These are phyloP conservation scores for Onychomys leucogaster DNA, from an alignment of 2,797 vertebrate species.

Conservation along the genomic window DNA sequence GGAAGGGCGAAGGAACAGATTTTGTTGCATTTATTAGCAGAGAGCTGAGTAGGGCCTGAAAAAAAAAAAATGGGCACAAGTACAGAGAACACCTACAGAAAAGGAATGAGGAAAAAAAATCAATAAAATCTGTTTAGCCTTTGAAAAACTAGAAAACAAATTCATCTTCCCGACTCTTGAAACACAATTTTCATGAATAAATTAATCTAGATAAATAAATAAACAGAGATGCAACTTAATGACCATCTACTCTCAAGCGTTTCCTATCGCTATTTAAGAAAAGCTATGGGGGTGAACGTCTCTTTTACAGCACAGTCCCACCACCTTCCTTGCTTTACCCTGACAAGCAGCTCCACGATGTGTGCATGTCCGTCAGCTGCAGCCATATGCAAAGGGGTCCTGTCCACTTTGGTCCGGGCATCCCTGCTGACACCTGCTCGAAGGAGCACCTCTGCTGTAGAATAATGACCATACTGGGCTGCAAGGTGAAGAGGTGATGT, in stretches of 20 bases:
- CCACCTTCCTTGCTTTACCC: constrained; percentile 87
- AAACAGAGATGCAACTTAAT: not conserved
- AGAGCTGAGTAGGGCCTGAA: constrained; percentile 46
- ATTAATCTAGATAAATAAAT: not conserved
- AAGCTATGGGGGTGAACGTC: not conserved
- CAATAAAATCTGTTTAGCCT: constrained; percentile 62
- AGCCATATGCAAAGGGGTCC: constrained; percentile 96
- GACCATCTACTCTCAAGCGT: not conserved
- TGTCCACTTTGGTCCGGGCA: constrained; percentile 96
- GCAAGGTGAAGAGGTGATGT: constrained; percentile 96
- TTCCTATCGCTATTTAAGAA: not conserved
- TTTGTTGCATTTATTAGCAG: constrained; percentile 70
- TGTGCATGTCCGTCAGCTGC: constrained; percentile 93
- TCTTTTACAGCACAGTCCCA: not conserved
- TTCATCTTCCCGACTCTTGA: constrained; percentile 23
- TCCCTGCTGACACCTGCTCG: constrained; percentile 95
- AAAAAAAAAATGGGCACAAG: constrained; percentile 54
- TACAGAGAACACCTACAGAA: constrained; percentile 67
- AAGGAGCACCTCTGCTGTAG: constrained; percentile 95
- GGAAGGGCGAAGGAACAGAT: constrained; percentile 64
- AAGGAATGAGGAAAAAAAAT: constrained; percentile 67
- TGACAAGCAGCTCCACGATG: constrained; percentile 94
- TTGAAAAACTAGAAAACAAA: constrained; percentile 61
- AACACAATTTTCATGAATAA: not conserved
- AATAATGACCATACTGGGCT: constrained; percentile 95